These are phyloP conservation scores for Amphimallon solstitiale DNA, from an alignment of 2,888 invertebrate genomes.

Conservation along the genomic window DNA sequence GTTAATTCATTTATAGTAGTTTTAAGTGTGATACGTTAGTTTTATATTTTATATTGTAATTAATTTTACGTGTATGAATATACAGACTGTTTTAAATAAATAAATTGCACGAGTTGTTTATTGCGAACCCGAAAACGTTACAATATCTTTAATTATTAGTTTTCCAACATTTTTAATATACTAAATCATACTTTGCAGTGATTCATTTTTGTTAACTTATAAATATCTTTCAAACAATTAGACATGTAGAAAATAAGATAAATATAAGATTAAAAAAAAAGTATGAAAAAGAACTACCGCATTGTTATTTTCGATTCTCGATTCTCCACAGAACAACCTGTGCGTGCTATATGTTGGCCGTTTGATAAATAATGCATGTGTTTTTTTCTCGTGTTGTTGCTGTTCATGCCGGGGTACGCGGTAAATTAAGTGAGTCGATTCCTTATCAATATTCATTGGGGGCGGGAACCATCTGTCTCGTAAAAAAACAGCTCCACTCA, in stretches of 20 bases:
- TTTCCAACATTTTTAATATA: too few relatives aligned
- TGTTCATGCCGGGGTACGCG: constrained; percentile 46
- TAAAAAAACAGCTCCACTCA: constrained; percentile 53
- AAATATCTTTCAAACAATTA: constrained; percentile 23
- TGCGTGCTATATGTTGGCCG: constrained; percentile 47
- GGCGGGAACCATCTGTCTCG: constrained; percentile 60
- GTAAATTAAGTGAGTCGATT: constrained; percentile 58
- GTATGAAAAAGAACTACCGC: constrained; percentile 20
- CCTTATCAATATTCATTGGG: constrained; percentile 62
- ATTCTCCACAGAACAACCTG: not conserved
- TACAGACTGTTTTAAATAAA: too few relatives aligned
- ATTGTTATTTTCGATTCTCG: constrained; percentile 17
- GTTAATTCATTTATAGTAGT: too few relatives aligned
- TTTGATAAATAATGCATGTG: constrained; percentile 47
- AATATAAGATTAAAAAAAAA: constrained; percentile 9
- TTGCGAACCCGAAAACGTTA: too few relatives aligned
- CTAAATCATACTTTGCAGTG: too few relatives aligned
- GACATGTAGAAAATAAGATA: constrained; percentile 13
- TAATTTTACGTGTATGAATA: too few relatives aligned
- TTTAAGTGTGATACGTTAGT: too few relatives aligned
- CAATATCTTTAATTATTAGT: too few relatives aligned
- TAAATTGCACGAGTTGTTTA: too few relatives aligned
- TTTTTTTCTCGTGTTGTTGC: constrained; percentile 24
- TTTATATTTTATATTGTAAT: too few relatives aligned
- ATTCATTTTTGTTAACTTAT: not conserved